These are phyloP conservation scores for Callipepla squamata DNA, from an alignment of 2,113 vertebrate genomes.

Conservation along the genomic window DNA sequence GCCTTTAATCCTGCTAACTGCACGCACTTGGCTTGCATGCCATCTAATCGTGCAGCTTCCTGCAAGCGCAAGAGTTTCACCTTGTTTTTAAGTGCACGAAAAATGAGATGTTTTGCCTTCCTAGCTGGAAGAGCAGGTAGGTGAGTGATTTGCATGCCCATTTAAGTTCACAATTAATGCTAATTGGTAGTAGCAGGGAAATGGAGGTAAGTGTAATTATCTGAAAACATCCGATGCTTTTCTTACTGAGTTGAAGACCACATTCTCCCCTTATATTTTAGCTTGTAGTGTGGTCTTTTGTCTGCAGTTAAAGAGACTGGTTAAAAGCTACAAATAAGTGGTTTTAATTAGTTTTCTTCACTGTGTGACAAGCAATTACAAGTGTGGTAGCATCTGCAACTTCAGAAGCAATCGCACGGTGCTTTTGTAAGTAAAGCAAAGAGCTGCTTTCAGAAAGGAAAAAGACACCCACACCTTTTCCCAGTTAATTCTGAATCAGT, in stretches of 20 bases:
- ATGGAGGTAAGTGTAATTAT: conserved; percentile 36
- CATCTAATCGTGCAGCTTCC: background rate
- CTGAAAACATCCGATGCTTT: background rate
- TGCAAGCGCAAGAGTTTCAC: background rate
- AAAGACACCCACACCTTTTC: background rate
- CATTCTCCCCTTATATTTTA: background rate
- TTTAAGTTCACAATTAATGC: background rate
- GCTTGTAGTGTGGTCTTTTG: conserved; percentile 47
- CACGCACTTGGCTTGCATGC: background rate
- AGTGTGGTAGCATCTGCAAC: conserved; percentile 18
- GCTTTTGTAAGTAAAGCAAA: background rate
- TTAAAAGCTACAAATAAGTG: conserved; percentile 54
- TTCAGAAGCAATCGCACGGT: background rate
- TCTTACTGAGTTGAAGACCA: background rate
- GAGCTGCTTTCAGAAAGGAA: background rate
- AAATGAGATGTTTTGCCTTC: background rate
- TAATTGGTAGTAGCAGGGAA: conserved; percentile 46
- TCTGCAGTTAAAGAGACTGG: conserved; percentile 38
- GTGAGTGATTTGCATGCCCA: background rate
- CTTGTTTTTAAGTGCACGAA: background rate
- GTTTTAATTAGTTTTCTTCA: conserved; percentile 52
- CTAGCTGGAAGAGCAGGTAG: background rate
- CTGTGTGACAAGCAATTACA: conserved; percentile 11
- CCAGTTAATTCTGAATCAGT: background rate
- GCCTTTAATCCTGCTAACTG: background rate